These are phyloP conservation scores for Ormyrus rosae DNA, from an alignment of 2,888 invertebrate species.

Conservation along the genomic window DNA sequence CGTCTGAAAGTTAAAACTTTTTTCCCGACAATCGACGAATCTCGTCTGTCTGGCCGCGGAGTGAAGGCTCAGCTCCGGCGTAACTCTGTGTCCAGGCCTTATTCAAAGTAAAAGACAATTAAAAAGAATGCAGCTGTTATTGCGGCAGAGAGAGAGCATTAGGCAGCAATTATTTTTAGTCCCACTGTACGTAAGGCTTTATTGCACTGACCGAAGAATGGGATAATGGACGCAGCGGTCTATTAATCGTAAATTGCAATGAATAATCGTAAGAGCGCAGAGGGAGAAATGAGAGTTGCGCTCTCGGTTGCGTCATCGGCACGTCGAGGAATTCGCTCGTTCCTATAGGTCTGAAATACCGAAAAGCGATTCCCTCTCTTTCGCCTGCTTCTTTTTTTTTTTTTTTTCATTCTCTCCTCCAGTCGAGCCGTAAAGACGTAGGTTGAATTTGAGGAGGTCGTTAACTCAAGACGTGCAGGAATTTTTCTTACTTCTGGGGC, in stretches of 20 bases:
- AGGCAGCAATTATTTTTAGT: neutral
- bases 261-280: slow-evolving; percentile 25
- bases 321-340: slow-evolving; percentile 24
- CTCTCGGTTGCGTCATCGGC: slow-evolving; percentile 27
- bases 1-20: no score
- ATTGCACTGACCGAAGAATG: slow-evolving; percentile 9
- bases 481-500: slow-evolving; percentile 48
- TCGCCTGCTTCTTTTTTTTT: neutral
- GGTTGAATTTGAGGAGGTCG: slow-evolving; percentile 52
- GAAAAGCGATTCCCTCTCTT: slow-evolving; percentile 18
- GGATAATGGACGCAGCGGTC: neutral
- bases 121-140: no score
- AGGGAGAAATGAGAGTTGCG: slow-evolving; percentile 16
- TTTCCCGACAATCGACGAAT: no score
- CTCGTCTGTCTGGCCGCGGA: no score
- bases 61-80: no score
- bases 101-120: no score
- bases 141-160: neutral
- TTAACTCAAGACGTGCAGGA: slow-evolving; percentile 45
- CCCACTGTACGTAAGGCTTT: neutral
- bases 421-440: slow-evolving; percentile 34
- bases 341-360: slow-evolving; percentile 22
- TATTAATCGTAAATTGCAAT: slow-evolving; percentile 43
- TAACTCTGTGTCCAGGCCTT: no score
- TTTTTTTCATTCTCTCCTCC: neutral